Evolutionary conservation across 2,888 invertebrate species (phyloP), one percentile per base, ranked within the genome.

Genomic region (Acronicta psi): DNA sequence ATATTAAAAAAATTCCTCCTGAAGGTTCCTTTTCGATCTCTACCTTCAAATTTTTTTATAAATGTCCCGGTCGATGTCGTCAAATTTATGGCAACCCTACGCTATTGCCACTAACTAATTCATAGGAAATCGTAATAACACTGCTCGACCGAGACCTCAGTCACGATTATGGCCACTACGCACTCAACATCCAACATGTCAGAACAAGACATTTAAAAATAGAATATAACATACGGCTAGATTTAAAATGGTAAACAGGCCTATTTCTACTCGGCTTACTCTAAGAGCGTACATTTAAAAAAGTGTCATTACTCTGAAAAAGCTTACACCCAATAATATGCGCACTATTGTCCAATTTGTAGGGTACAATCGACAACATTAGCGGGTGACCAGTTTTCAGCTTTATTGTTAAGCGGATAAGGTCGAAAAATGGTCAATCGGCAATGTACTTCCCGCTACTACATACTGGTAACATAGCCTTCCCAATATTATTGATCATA

Each of bases 301-400:
- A 74, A 76, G 56, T 67, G 67, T 77, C 73, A 77, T 74, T 71
- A 73, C 46, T 75, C 56, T 62, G 62, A 73, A 73, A 75, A 83
- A 81, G 81, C 82, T 75, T 76, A 82, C 76, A 71, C 64, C 54
- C 50, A 71, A 72, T 65, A 71, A 74, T 76, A 75, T 76, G 75
- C 71, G 60, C 74, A 73, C 82, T 85, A 84, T 85, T 85, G 85
- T 87, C 83, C 42, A 77, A 68, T 65, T 67, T 69, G 64, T 67
- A 62, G 73, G 61, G 37, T 66, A 77, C 60, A 67, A 29, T 29
- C 29, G 25, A 25, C 25, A 29, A 11, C 11, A 0, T 34, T 34
- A 6, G n/a, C 7, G n/a, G 34, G 13, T 34, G 7, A 34, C n/a
- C 13, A 34, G 0, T 34, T 34, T 13, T n/a, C n/a, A 34, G 6